These are phyloP conservation scores for Apus apus DNA, from an alignment of 2,113 vertebrate genomes.

Conservation along the genomic window DNA sequence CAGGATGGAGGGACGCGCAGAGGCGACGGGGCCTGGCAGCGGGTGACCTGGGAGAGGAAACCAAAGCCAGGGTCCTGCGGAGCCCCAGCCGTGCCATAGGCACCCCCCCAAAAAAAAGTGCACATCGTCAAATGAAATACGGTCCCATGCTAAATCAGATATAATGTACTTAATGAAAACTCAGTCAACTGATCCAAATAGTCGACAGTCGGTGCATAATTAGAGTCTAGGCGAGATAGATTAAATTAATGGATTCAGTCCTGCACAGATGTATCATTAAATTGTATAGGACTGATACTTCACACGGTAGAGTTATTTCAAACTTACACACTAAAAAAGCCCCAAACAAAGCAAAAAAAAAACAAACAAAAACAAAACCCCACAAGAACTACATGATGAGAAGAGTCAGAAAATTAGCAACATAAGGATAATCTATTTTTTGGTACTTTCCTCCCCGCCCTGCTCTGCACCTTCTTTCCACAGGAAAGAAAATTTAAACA, in stretches of 20 bases:
- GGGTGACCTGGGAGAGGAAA: not conserved
- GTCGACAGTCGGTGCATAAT: not conserved
- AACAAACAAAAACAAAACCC: not conserved
- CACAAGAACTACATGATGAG: not conserved
- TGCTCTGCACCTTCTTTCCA: not conserved
- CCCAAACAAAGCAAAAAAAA: too few relatives aligned
- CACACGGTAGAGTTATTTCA: constrained; percentile 13
- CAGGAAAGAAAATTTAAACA: not conserved
- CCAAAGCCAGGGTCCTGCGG: not conserved
- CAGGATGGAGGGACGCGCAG: not conserved
- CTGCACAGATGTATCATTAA: constrained; percentile 25
- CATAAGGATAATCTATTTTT: not conserved
- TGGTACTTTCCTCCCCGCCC: not conserved
- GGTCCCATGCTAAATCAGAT: not conserved
- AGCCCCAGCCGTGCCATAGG: not conserved
- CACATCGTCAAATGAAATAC: not conserved
- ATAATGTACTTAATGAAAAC: constrained; percentile 11
- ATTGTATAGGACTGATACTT: constrained; percentile 28
- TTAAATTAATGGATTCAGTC: constrained; percentile 44
- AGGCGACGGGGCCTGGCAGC: constrained; percentile 10
- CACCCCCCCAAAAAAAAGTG: not conserved
- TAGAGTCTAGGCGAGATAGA: not conserved
- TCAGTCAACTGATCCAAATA: constrained; percentile 7
- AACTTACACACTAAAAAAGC: not conserved
- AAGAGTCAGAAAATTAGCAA: constrained; percentile 32